Evolutionary conservation across 2,888 invertebrate species (phyloP).

Genomic region (Lottia gigantea): DNA sequence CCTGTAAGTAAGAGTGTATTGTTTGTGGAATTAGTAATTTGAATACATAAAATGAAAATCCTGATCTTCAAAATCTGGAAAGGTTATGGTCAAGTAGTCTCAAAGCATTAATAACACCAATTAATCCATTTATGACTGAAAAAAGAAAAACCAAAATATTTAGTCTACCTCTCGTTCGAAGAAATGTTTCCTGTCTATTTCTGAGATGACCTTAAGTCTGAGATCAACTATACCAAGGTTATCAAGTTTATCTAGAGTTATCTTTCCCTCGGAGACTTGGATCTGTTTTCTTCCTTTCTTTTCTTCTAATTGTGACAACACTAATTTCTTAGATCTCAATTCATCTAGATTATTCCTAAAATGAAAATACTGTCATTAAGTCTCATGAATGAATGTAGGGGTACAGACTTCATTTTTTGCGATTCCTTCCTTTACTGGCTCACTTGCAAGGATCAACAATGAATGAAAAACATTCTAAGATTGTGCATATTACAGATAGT

Average conservation of each 20-base stretch:
- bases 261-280: constrained; percentile 31
- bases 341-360: constrained; percentile 49
- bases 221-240: constrained; percentile 39
- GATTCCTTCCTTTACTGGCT: too few species aligned
- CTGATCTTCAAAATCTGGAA: too few species aligned
- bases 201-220: constrained; percentile 41
- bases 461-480: too few species aligned
- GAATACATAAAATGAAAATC: too few species aligned
- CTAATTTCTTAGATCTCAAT: constrained; percentile 48
- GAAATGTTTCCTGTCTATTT: constrained; percentile 51
- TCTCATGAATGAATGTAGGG: neutral
- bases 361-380: neutral
- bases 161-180: constrained; percentile 59
- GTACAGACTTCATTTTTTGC: too few species aligned
- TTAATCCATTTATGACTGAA: too few species aligned
- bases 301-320: constrained; percentile 37
- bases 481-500: too few species aligned
- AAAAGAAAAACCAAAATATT: neutral
- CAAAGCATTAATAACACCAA: too few species aligned
- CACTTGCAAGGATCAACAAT: too few species aligned
- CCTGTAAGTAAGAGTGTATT: too few species aligned
- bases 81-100: too few species aligned
- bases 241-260: constrained; percentile 33
- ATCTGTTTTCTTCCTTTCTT: constrained; percentile 36
- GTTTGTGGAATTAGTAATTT: too few species aligned